phyloP scores from a whole-genome alignment of 2,113 vertebrate species.

The Colius striatus region DNA sequence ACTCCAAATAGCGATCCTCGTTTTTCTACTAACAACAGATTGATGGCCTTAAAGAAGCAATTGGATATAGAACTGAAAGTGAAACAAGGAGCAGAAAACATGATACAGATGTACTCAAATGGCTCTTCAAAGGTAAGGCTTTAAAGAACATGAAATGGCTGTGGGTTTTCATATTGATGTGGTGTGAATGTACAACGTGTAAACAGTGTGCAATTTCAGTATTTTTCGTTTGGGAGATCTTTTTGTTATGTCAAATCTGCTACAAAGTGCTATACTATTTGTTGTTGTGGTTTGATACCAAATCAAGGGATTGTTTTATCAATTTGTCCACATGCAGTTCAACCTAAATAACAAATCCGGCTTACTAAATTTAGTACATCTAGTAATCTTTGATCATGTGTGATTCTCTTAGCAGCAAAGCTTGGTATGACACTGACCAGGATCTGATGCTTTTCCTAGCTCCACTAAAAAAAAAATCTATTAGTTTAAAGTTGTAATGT shows the following conservation, averaged over 20 bases:
- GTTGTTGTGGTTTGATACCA: neutral
- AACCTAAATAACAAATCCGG: constrained; percentile 46
- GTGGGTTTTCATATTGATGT: neutral
- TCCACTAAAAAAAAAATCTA: neutral
- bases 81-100: constrained; percentile 98
- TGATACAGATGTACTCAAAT: constrained; percentile 99
- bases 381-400: constrained; percentile 36
- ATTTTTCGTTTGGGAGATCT: neutral
- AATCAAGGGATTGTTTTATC: neutral
- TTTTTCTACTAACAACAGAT: constrained; percentile 86
- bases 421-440: neutral
- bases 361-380: constrained; percentile 46
- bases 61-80: constrained; percentile 98
- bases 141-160: neutral
- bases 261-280: neutral
- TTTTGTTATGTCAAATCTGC: neutral
- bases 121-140: constrained; percentile 92
- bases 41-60: constrained; percentile 94
- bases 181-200: neutral
- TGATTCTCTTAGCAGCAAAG: constrained; percentile 1
- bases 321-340: neutral
- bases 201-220: neutral
- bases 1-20: constrained; percentile 91
- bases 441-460: neutral
- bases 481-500: neutral